A percentile compares a stretch with the other conserved stretches of the same genome.
Conservation (phyloP, 2,797 vertebrate genomes). For the Apogon hyalosoma region DNA sequence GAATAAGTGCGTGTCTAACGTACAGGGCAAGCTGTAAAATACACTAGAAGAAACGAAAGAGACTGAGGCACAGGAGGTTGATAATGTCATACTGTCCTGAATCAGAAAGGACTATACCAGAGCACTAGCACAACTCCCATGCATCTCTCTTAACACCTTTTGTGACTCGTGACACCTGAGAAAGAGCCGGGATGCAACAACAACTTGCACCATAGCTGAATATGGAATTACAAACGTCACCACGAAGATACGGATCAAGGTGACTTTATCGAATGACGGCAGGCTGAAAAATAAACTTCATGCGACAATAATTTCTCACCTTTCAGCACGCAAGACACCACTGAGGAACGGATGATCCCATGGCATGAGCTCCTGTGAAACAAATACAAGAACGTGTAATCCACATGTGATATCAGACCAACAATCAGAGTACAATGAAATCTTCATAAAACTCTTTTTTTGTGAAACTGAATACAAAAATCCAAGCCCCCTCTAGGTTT, state of each 20-base stretch:
- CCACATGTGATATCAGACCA: neutral
- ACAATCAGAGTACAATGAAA: neutral
- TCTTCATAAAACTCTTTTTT: neutral
- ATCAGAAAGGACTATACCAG: slow-evolving; percentile 11
- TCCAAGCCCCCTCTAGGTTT: too few relatives aligned
- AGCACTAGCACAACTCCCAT: slow-evolving; percentile 43
- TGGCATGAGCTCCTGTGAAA: slow-evolving; percentile 91
- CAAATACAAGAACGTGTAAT: slow-evolving; percentile 1
- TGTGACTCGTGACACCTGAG: slow-evolving; percentile 44
- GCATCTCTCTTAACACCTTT: slow-evolving; percentile 58
- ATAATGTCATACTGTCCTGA: slow-evolving; percentile 19
- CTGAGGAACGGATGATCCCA: slow-evolving; percentile 98
- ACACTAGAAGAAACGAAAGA: neutral
- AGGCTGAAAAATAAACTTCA: slow-evolving; percentile 16
- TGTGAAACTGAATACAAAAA: neutral
- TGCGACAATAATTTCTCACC: slow-evolving; percentile 78
- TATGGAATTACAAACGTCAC: slow-evolving; percentile 44
- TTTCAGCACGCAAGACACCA: slow-evolving; percentile 93
- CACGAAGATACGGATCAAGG: slow-evolving; percentile 32
- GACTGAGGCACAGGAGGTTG: neutral
- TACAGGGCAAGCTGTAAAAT: slow-evolving; percentile 2
- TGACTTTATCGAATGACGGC: slow-evolving; percentile 42
- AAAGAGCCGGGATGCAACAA: slow-evolving; percentile 31
- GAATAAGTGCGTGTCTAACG: neutral
- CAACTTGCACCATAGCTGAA: neutral